A percentile compares a stretch with the other conserved stretches of the same genome.
Conservation (phyloP, 2,113 vertebrate species). For the Machaerirhynchus nigripectus region DNA sequence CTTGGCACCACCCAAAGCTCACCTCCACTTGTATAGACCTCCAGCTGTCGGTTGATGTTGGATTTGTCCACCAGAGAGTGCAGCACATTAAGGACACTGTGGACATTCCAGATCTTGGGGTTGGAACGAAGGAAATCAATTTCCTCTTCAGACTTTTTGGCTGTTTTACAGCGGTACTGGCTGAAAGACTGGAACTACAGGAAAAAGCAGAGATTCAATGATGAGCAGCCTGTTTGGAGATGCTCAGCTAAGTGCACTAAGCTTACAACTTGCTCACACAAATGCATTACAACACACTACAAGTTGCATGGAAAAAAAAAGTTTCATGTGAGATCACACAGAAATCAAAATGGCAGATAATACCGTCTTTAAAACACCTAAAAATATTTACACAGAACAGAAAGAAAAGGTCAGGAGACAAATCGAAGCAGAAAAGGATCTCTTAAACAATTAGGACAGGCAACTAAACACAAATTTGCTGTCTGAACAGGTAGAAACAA, state of each 20-base stretch:
- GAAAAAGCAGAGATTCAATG: background rate
- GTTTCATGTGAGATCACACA: background rate
- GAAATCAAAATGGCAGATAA: background rate
- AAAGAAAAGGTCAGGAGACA: background rate
- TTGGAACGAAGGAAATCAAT: constrained; percentile 97
- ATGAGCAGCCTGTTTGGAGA: background rate
- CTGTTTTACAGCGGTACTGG: constrained; percentile 97
- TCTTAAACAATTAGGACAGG: background rate
- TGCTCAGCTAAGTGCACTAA: background rate
- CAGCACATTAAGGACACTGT: constrained; percentile 96
- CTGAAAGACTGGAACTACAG: constrained; percentile 97
- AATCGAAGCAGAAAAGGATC: background rate
- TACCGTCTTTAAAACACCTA: background rate
- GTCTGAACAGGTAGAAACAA: background rate
- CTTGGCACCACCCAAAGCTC: background rate
- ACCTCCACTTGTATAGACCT: constrained; percentile 98
- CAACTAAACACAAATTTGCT: background rate
- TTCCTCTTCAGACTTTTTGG: constrained; percentile 96
- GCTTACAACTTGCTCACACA: background rate
- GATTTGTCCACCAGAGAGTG: constrained; percentile 98
- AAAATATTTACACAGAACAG: background rate
- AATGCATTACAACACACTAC: background rate
- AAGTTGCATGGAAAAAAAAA: background rate
- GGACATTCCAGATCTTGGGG: constrained; percentile 98
- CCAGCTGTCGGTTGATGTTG: constrained; percentile 97